Evolutionary conservation across 2,113 vertebrate species (phyloP).

Genomic region (Brachyistius frenatus): DNA sequence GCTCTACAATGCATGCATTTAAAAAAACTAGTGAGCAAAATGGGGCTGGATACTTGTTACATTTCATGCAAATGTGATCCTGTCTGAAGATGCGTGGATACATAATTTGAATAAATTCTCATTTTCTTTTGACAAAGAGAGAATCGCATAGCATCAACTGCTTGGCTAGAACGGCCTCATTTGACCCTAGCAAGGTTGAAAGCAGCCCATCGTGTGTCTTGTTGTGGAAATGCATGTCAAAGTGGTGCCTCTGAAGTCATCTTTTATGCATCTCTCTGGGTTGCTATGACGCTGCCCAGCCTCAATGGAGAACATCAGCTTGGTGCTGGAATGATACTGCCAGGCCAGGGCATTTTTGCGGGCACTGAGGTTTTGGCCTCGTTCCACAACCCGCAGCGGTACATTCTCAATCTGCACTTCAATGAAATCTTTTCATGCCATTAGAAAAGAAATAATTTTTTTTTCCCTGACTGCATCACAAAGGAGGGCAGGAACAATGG

Average conservation of each 20-base stretch:
- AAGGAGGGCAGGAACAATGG: conserved; percentile 80
- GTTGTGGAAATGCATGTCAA: conserved; percentile 47
- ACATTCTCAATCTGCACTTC: conserved; percentile 82
- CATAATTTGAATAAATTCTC: conserved; percentile 29
- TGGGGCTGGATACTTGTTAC: conserved; percentile 45
- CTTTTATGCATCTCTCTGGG: conserved; percentile 56
- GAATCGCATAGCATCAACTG: neutral
- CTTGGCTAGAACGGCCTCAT: conserved; percentile 27
- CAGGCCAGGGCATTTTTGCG: conserved; percentile 63
- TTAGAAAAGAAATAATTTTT: conserved; percentile 77
- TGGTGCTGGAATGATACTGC: conserved; percentile 48
- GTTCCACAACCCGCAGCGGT: conserved; percentile 56
- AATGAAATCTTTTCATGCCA: conserved; percentile 82
- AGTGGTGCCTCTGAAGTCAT: conserved; percentile 50
- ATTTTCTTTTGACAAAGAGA: conserved; percentile 28
- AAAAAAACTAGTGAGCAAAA: conserved; percentile 53
- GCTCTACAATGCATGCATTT: conserved; percentile 56
- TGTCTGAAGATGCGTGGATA: conserved; percentile 25
- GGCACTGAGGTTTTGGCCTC: conserved; percentile 67
- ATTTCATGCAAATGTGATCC: conserved; percentile 52
- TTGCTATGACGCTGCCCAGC: conserved; percentile 58
- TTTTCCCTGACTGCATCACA: conserved; percentile 75
- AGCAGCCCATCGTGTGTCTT: conserved; percentile 44
- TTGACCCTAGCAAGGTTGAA: conserved; percentile 56
- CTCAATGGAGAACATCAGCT: conserved; percentile 59